These are phyloP conservation scores for Drosophila nigritarsus DNA, from an alignment of 2,888 invertebrate genomes.

Conservation along the genomic window DNA sequence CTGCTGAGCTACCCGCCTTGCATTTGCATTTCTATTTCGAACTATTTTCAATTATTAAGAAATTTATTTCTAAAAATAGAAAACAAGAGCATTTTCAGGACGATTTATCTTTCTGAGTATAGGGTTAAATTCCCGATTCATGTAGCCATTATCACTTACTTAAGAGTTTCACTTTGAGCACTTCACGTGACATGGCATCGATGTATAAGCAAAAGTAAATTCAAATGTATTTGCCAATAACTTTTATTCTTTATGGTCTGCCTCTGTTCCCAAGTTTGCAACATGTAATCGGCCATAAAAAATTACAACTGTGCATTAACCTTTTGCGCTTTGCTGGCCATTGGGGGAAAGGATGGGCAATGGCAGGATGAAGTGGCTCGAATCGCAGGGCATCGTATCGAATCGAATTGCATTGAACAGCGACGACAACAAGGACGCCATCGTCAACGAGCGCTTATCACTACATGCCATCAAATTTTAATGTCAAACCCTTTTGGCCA, in stretches of 20 bases:
- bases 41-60: not conserved
- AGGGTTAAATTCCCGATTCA: not conserved
- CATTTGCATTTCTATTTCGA: not conserved
- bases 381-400: slow-evolving; percentile 22
- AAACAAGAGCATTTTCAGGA: not conserved
- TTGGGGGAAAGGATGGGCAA: slow-evolving; percentile 44
- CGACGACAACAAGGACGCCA: slow-evolving; percentile 54
- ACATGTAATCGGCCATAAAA: slow-evolving; percentile 79
- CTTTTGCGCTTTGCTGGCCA: slow-evolving; percentile 63
- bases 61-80: not conserved
- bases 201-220: slow-evolving; percentile 64
- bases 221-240: slow-evolving; percentile 78
- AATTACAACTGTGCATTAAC: slow-evolving; percentile 80
- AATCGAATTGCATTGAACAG: slow-evolving; percentile 43
- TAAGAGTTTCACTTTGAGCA: slow-evolving; percentile 21
- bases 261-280: slow-evolving; percentile 66
- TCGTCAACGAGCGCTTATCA: slow-evolving; percentile 75
- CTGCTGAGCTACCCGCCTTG: not conserved
- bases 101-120: not conserved
- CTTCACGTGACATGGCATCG: slow-evolving; percentile 41
- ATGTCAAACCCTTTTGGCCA: slow-evolving; percentile 76
- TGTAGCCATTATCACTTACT: slow-evolving; percentile 30
- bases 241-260: slow-evolving; percentile 77
- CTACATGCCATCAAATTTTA: slow-evolving; percentile 80
- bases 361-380: slow-evolving; percentile 27